A percentile compares a stretch with the other conserved stretches of the same genome.
phyloP scores from a whole-genome alignment of 2,797 vertebrate genomes.

The Meriones psammophilus region DNA sequence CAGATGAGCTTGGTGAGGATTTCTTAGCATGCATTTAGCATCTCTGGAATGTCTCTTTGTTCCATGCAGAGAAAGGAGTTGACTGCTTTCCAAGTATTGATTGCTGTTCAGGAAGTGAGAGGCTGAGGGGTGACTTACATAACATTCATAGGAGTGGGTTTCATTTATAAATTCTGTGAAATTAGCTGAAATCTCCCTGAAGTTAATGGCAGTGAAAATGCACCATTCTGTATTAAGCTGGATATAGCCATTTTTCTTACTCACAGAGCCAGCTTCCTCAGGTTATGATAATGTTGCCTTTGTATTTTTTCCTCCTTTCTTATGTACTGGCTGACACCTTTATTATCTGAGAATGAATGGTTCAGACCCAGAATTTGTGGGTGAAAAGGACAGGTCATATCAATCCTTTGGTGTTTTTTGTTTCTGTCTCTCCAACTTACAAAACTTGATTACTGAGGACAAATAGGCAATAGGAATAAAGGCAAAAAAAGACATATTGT shows the following conservation, averaged over 20 bases:
- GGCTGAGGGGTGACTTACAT: slow-evolving; percentile 74
- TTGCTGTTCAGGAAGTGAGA: slow-evolving; percentile 66
- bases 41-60: slow-evolving; percentile 59
- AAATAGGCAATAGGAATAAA: slow-evolving; percentile 3
- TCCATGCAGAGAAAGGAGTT: slow-evolving; percentile 40
- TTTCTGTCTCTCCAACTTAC: neutral
- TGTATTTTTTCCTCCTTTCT: slow-evolving; percentile 51
- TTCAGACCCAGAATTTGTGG: slow-evolving; percentile 5
- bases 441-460: slow-evolving; percentile 36
- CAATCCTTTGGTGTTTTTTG: neutral
- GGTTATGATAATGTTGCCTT: slow-evolving; percentile 76
- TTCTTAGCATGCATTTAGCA: neutral
- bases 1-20: slow-evolving; percentile 68
- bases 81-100: slow-evolving; percentile 71
- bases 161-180: slow-evolving; percentile 70
- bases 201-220: slow-evolving; percentile 80
- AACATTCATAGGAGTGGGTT: slow-evolving; percentile 57
- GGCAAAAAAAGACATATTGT: neutral
- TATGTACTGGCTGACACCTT: slow-evolving; percentile 20
- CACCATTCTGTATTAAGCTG: slow-evolving; percentile 82
- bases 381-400: neutral
- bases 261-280: slow-evolving; percentile 80
- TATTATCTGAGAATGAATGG: slow-evolving; percentile 52
- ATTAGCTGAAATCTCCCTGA: slow-evolving; percentile 77
- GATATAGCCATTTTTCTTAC: slow-evolving; percentile 78